phyloP scores from a whole-genome alignment of 1,140 invertebrate genomes.

The Pogonomyrmex californicus region DNA sequence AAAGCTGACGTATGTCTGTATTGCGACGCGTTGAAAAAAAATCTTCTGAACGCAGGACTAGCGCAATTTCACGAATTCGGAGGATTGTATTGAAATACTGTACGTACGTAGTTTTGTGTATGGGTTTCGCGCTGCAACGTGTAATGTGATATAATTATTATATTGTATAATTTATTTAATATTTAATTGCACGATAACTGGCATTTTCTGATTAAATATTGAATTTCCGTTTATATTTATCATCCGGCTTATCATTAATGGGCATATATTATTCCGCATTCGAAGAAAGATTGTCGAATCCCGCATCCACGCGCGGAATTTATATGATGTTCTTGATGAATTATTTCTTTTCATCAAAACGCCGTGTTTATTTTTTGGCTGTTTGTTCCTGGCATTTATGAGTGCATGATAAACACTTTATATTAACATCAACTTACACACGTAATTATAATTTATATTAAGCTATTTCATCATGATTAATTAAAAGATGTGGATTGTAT shows the following conservation, averaged over 20 bases:
- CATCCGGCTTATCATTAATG: neutral
- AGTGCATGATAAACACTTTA: constrained; percentile 29
- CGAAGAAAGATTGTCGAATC: constrained; percentile 1
- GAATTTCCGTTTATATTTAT: constrained; percentile 35
- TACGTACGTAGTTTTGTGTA: neutral
- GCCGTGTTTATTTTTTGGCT: neutral
- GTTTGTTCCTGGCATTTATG: constrained; percentile 16
- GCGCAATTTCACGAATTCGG: neutral
- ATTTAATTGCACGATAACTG: constrained; percentile 37
- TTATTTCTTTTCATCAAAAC: constrained; percentile 37
- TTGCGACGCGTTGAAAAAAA: constrained; percentile 35
- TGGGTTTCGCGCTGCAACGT: constrained; percentile 1
- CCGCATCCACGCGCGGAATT: constrained; percentile 12
- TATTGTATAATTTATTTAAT: constrained; percentile 12
- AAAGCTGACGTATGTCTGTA: constrained; percentile 27
- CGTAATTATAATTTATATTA: constrained; percentile 52
- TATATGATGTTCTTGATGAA: constrained; percentile 30
- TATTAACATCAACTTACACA: constrained; percentile 33
- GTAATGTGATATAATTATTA: constrained; percentile 27
- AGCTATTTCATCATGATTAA: constrained; percentile 43
- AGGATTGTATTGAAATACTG: neutral
- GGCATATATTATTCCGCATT: constrained; percentile 7
- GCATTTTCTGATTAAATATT: constrained; percentile 44
- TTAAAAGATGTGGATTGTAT: constrained; percentile 40
- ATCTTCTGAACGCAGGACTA: constrained; percentile 23